Conservation (phyloP, 2,888 invertebrate genomes). For the Rhingia campestris region DNA sequence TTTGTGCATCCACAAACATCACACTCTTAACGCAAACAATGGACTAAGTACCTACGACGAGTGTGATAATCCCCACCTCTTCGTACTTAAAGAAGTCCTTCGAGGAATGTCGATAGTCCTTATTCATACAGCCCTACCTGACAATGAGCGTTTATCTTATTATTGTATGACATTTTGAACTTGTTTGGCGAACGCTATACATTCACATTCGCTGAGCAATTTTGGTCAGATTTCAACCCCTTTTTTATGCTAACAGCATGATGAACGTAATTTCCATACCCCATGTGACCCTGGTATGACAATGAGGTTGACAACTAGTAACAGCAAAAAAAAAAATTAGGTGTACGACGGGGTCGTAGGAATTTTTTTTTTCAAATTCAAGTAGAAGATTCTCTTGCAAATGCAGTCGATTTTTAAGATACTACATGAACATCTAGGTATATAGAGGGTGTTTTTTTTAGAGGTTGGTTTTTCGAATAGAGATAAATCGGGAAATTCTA, state of each 20-base stretch:
- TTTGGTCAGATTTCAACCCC: conserved; percentile 5
- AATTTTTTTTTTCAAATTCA: too few species aligned
- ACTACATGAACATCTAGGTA: too few species aligned
- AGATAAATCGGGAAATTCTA: too few species aligned
- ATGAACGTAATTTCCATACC: conserved; percentile 31
- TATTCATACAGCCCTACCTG: too few species aligned
- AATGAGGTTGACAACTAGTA: neutral
- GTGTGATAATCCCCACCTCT: conserved; percentile 27
- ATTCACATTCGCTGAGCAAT: neutral
- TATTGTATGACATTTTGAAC: conserved; percentile 13
- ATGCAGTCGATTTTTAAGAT: too few species aligned
- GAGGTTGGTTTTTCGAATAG: too few species aligned
- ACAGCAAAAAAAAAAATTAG: neutral
- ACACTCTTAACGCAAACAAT: neutral
- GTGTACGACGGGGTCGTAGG: conserved; percentile 7
- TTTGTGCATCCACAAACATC: neutral
- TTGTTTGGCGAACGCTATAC: neutral
- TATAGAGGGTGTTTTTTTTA: too few species aligned
- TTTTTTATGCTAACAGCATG: conserved; percentile 17
- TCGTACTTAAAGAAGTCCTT: neutral
- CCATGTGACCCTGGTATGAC: conserved; percentile 6
- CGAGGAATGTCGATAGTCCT: too few species aligned
- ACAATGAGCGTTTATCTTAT: neutral
- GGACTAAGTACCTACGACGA: neutral
- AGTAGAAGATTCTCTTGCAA: too few species aligned